phyloP scores from a whole-genome alignment of 1,140 invertebrate species.

The Panagrolaimus sp. region DNA sequence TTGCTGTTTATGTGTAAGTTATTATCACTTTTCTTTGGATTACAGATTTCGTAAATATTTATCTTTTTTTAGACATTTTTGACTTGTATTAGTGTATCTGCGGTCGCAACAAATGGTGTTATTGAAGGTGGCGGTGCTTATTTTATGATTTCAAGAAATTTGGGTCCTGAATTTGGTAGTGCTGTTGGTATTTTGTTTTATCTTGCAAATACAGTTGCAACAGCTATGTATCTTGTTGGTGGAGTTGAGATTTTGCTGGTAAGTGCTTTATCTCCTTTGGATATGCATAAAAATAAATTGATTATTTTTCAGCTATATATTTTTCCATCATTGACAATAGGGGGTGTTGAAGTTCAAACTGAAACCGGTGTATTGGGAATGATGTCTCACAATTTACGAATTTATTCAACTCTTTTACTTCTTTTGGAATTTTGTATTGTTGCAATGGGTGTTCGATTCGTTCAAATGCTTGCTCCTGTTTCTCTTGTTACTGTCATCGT shows the following conservation, averaged over 20 bases:
- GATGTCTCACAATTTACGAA: slow-evolving; percentile 61
- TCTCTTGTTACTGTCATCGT: slow-evolving; percentile 62
- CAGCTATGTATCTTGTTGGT: slow-evolving; percentile 66
- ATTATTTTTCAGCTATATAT: slow-evolving; percentile 60
- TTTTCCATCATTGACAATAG: slow-evolving; percentile 60
- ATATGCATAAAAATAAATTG: slow-evolving; percentile 1
- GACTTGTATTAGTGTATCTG: slow-evolving; percentile 70
- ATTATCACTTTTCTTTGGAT: slow-evolving; percentile 6
- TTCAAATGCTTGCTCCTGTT: slow-evolving; percentile 63
- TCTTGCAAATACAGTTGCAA: slow-evolving; percentile 66
- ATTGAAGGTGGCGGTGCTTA: slow-evolving; percentile 62
- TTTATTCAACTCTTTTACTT: slow-evolving; percentile 62
- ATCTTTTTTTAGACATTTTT: slow-evolving; percentile 75
- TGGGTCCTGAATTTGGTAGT: slow-evolving; percentile 67
- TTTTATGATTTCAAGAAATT: slow-evolving; percentile 45
- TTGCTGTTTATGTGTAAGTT: slow-evolving; percentile 68
- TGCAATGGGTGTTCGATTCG: slow-evolving; percentile 63
- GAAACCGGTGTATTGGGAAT: slow-evolving; percentile 54
- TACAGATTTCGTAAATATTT: background rate
- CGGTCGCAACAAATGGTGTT: slow-evolving; percentile 64
- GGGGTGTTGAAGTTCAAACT: slow-evolving; percentile 59
- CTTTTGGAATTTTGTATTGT: slow-evolving; percentile 61
- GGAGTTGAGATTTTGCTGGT: slow-evolving; percentile 96
- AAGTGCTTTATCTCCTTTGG: slow-evolving; percentile 31
- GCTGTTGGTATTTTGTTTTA: slow-evolving; percentile 67